Evolutionary conservation across 2,113 vertebrate genomes (phyloP), one percentile per base, ranked within the genome.

Genomic region (Perca fluviatilis): DNA sequence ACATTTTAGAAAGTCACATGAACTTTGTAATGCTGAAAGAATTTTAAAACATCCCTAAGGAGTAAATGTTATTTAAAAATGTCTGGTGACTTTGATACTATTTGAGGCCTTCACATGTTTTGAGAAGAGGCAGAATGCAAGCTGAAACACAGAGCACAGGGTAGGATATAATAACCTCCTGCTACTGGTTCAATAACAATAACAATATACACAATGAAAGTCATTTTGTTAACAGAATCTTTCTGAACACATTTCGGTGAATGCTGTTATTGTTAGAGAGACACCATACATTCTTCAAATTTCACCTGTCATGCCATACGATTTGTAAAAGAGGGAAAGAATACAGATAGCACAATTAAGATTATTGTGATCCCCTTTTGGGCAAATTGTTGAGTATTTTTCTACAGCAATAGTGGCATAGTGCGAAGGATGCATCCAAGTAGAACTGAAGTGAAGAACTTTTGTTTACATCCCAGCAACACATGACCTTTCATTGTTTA

Each of bases 161-260:
- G 54, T 50, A 53, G 46, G 9, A 50, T 49, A 25, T n/a, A 64
- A n/a, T 18, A 69, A 18, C 43, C 67, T 74, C 36, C 23, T 68
- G 51, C 30, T 51, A 57, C 12, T 63, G 50, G 43, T 80, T 62
- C 19, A 72, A 69, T n/a, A 82, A 43, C 54, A 87, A 57, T n/a
- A n/a, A n/a, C n/a, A n/a, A 82, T 64, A 47, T 25, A 72, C 67
- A 77, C 21, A 79, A 85, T 75, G 50, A 74, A 72, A 85, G 73
- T 62, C 50, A 67, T 49, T 70, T 23, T 77, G 43, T 65, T 18
- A 68, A 25, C 36, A 46, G n/a, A 7, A 57, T 77, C 4, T 25
- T 76, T 76, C 18, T 62, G 7, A 82, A 66, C 36, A 77, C 40
- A 78, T 14, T 46, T 46, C 40, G 11, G 19, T 53, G 18, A 82